phyloP scores from a whole-genome alignment of 2,113 vertebrate species.

The Dissostichus mawsoni region DNA sequence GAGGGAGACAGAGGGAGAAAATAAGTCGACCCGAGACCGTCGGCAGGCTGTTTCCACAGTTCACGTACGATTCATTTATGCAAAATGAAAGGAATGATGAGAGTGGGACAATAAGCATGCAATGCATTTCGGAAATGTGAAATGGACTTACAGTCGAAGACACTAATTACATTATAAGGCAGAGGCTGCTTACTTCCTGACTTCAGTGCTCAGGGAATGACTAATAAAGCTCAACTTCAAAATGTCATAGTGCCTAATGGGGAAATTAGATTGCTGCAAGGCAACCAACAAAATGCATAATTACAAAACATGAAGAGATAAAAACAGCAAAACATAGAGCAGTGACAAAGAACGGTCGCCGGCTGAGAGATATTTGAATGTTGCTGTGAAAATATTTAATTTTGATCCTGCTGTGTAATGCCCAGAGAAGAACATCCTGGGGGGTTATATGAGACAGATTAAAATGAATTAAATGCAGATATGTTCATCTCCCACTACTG shows the following conservation, averaged over 20 bases:
- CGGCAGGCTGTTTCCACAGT: constrained; percentile 16
- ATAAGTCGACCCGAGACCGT: neutral
- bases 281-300: constrained; percentile 48
- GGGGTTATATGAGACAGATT: constrained; percentile 10
- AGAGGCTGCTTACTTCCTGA: constrained; percentile 55
- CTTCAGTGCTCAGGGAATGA: constrained; percentile 44
- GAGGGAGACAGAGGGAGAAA: neutral
- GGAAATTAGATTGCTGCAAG: constrained; percentile 53
- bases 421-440: neutral
- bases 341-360: constrained; percentile 4
- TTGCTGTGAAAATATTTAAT: constrained; percentile 18
- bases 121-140: constrained; percentile 44
- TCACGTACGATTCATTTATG: constrained; percentile 39
- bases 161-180: constrained; percentile 63
- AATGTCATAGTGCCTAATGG: constrained; percentile 59
- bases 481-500: neutral
- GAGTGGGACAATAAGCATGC: constrained; percentile 34
- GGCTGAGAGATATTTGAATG: constrained; percentile 4
- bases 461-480: constrained; percentile 1
- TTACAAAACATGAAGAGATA: constrained; percentile 51
- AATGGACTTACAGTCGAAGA: constrained; percentile 59
- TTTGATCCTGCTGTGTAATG: constrained; percentile 21
- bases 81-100: constrained; percentile 47
- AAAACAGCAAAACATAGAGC: constrained; percentile 17
- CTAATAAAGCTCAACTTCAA: constrained; percentile 61